These are phyloP conservation scores for Eupithecia tripunctaria DNA, from an alignment of 2,888 invertebrate genomes.

Conservation along the genomic window DNA sequence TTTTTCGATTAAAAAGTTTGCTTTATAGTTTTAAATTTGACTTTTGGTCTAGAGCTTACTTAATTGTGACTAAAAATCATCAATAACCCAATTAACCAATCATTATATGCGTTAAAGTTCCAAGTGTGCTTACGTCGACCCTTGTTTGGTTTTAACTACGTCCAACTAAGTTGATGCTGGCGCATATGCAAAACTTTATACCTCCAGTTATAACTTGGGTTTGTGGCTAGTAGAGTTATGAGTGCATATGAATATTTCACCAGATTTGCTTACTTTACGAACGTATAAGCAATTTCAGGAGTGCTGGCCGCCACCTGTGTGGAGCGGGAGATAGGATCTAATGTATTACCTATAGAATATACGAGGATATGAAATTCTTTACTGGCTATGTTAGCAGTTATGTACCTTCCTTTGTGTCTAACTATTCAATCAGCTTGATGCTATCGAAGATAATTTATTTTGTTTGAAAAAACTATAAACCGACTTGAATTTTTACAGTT, in stretches of 20 bases:
- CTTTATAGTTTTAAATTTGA: not conserved
- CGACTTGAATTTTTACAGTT: too few relatives aligned
- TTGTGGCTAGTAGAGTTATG: constrained; percentile 9
- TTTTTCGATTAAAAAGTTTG: not conserved
- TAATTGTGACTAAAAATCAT: not conserved
- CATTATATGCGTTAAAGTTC: not conserved
- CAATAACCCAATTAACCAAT: not conserved
- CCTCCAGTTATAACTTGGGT: constrained; percentile 13
- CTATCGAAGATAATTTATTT: too few relatives aligned
- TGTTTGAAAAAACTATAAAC: too few relatives aligned
- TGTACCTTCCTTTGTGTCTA: too few relatives aligned
- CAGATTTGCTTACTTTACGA: constrained; percentile 17
- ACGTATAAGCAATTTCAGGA: constrained; percentile 6
- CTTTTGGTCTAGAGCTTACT: not conserved
- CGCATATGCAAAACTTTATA: not conserved
- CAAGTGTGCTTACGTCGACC: not conserved
- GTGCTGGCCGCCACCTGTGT: constrained; percentile 7
- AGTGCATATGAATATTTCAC: constrained; percentile 22
- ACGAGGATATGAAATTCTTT: not conserved
- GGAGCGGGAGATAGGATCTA: not conserved
- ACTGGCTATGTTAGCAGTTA: not conserved
- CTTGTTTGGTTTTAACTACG: not conserved
- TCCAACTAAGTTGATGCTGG: constrained; percentile 5
- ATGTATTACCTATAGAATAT: not conserved
- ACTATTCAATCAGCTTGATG: not conserved